phyloP scores from a whole-genome alignment of 2,888 invertebrate species.

The Microplitis deprimator region DNA sequence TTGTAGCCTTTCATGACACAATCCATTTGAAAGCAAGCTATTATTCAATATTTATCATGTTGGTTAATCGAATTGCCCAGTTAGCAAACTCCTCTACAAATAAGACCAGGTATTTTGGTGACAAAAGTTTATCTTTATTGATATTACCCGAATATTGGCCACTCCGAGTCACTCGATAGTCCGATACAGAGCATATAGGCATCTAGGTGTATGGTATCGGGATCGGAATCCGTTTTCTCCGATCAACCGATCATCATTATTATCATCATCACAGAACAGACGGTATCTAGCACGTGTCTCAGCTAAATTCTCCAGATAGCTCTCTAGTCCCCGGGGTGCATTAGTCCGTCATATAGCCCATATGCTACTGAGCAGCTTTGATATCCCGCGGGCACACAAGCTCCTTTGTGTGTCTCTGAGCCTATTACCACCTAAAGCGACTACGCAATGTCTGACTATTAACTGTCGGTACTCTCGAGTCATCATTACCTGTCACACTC shows the following conservation, averaged over 20 bases:
- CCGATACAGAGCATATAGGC: neutral
- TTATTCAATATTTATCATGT: too few species aligned
- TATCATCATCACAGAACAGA: neutral
- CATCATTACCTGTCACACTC: slow-evolving; percentile 12
- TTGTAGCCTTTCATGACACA: too few species aligned
- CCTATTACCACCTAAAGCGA: neutral
- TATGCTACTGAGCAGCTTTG: neutral
- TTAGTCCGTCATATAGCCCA: neutral
- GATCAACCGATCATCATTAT: neutral
- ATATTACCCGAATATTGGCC: too few species aligned
- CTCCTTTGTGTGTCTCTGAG: slow-evolving; percentile 8
- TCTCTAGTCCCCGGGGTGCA: neutral
- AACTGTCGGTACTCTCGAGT: slow-evolving; percentile 25
- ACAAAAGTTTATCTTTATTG: too few species aligned
- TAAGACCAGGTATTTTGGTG: too few species aligned
- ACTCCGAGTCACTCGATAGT: neutral
- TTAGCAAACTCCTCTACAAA: too few species aligned
- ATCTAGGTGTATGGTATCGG: neutral
- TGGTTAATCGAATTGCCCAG: too few species aligned
- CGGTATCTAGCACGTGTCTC: neutral
- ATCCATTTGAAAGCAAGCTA: too few species aligned
- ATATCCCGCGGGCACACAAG: neutral
- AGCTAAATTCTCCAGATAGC: neutral
- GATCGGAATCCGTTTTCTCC: neutral
- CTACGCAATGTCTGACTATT: slow-evolving; percentile 28